Percentiles rank a stretch among this genome's conserved stretches.
Conservation (phyloP, 2,113 vertebrate species). For the Orthonyx spaldingii region DNA sequence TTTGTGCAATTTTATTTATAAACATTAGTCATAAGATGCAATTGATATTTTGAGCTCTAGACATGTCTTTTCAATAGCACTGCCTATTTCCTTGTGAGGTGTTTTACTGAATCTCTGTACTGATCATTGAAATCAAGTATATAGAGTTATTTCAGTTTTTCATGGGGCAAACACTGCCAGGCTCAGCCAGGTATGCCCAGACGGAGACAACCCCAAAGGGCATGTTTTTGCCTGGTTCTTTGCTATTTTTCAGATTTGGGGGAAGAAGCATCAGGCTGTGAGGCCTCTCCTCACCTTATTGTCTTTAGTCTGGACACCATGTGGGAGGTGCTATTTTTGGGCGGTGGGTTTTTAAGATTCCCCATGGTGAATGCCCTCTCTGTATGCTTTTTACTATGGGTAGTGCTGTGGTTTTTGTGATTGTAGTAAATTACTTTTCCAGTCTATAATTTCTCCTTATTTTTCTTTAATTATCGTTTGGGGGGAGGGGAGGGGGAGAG, state of each 20-base stretch:
- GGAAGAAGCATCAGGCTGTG: fast-evolving
- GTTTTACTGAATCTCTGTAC: background rate
- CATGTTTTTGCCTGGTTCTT: background rate
- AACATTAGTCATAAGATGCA: background rate
- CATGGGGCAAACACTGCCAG: too few species aligned
- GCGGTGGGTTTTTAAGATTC: background rate
- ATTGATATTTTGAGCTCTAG: background rate
- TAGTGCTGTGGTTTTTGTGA: background rate
- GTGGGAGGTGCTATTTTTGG: background rate
- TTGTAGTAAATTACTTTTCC: background rate
- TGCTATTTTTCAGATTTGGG: background rate
- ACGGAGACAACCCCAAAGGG: too few species aligned
- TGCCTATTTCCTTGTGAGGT: background rate
- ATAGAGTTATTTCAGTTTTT: background rate
- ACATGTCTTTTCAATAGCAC: background rate
- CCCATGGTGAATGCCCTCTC: background rate
- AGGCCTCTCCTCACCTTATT: background rate
- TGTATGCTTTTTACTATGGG: background rate
- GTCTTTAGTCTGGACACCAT: background rate
- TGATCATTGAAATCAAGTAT: background rate
- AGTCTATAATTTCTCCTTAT: background rate
- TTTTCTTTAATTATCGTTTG: background rate
- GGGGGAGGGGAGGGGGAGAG: too few species aligned
- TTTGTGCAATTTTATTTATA: background rate
- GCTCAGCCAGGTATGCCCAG: too few species aligned